These are phyloP conservation scores for Setipinna tenuifilis DNA, from an alignment of 2,797 vertebrate genomes.

Conservation along the genomic window DNA sequence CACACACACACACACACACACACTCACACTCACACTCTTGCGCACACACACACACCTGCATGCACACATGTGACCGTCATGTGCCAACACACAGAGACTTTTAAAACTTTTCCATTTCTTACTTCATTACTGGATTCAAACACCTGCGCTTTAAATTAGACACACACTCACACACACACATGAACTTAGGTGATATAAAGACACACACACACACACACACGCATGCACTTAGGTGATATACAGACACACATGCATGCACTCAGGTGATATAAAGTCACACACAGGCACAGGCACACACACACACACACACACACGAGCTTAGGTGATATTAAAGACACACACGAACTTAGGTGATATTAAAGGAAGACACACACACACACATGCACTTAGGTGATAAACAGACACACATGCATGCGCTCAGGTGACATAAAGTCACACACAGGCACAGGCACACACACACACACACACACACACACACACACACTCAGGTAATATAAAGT, in stretches of 20 bases:
- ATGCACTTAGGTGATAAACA: neutral
- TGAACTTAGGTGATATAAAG: no score
- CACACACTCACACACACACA: neutral
- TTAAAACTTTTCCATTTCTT: neutral
- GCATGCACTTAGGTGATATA: neutral
- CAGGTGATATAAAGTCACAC: no score
- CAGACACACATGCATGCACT: neutral
- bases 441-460: no score
- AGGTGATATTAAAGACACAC: no score
- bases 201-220: no score
- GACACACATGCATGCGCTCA: neutral
- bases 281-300: no score
- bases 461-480: no score
- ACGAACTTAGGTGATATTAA: no score
- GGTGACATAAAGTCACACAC: no score
- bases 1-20: conserved; percentile 19
- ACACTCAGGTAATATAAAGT: no score
- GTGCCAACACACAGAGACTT: neutral
- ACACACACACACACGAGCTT: no score
- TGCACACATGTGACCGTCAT: neutral
- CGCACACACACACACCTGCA: neutral
- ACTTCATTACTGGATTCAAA: neutral
- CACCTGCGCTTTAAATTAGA: neutral
- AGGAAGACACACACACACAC: no score
- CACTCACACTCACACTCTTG: neutral